Conservation (phyloP, 2,113 vertebrate genomes). For the Forbesichthys agassizii region DNA sequence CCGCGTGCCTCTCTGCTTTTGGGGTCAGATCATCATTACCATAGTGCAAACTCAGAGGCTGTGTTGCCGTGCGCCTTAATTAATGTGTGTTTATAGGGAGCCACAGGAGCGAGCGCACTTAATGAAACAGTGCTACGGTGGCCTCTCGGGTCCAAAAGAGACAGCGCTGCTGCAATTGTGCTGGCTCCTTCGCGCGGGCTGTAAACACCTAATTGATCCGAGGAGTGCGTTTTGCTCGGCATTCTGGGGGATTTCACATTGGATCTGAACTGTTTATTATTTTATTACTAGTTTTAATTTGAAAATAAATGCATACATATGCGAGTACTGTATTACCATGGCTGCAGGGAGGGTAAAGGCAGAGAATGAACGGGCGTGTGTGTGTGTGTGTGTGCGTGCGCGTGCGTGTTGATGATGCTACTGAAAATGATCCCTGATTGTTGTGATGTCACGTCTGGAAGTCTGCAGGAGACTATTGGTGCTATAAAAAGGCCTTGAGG, state of each 20-base stretch:
- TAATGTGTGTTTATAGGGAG: constrained; percentile 99
- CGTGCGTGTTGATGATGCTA: constrained; percentile 45
- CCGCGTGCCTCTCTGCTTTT: constrained; percentile 90
- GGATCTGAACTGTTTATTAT: constrained; percentile 64
- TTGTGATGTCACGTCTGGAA: constrained; percentile 79
- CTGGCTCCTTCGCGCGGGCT: constrained; percentile 86
- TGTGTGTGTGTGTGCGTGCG: constrained; percentile 3
- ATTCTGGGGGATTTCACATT: constrained; percentile 88
- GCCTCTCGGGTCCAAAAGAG: constrained; percentile 91
- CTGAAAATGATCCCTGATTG: constrained; percentile 70
- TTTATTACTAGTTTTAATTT: constrained; percentile 80
- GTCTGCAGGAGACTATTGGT: constrained; percentile 49
- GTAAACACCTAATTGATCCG: constrained; percentile 98
- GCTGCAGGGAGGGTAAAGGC: constrained; percentile 1
- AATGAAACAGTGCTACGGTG: constrained; percentile 95
- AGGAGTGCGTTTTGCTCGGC: constrained; percentile 72
- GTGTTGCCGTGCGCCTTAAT: constrained; percentile 98
- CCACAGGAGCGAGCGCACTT: constrained; percentile 94
- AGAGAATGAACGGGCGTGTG: background rate
- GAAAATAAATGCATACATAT: background rate
- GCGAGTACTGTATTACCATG: background rate
- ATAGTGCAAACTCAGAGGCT: constrained; percentile 98
- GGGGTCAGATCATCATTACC: constrained; percentile 99
- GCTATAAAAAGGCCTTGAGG: constrained; percentile 74
- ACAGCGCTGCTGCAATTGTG: constrained; percentile 91